Conservation (phyloP, 2,888 invertebrate species). For the Norana najaformis region DNA sequence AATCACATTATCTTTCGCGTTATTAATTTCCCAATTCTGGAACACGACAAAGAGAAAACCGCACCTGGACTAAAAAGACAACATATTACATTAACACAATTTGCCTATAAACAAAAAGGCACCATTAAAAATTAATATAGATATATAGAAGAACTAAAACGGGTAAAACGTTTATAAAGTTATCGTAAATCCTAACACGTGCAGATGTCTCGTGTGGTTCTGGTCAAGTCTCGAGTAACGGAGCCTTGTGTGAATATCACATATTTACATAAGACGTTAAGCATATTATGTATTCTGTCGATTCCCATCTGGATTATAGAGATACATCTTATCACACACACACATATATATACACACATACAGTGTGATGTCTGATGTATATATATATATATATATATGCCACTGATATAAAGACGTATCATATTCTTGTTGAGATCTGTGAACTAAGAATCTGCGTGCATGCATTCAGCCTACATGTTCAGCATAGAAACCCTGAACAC, state of each 20-base stretch:
- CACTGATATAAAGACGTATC: too few relatives aligned
- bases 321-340: background rate
- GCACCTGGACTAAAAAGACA: too few relatives aligned
- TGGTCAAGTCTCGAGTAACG: background rate
- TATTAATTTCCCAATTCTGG: background rate
- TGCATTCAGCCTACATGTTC: too few relatives aligned
- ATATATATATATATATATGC: too few relatives aligned
- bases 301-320: background rate
- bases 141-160: background rate
- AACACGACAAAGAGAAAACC: background rate
- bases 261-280: background rate
- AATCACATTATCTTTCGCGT: too few relatives aligned
- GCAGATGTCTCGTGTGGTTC: background rate
- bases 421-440: too few relatives aligned
- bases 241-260: background rate
- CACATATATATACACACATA: too few relatives aligned
- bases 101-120: background rate
- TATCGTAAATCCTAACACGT: background rate
- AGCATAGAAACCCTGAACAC: too few relatives aligned
- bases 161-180: background rate
- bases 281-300: background rate
- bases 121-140: background rate
- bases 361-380: too few relatives aligned
- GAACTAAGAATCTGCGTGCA: too few relatives aligned
- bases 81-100: background rate